These are phyloP conservation scores for Drosophila watanabei DNA, from an alignment of 1,140 invertebrate genomes.

Conservation along the genomic window DNA sequence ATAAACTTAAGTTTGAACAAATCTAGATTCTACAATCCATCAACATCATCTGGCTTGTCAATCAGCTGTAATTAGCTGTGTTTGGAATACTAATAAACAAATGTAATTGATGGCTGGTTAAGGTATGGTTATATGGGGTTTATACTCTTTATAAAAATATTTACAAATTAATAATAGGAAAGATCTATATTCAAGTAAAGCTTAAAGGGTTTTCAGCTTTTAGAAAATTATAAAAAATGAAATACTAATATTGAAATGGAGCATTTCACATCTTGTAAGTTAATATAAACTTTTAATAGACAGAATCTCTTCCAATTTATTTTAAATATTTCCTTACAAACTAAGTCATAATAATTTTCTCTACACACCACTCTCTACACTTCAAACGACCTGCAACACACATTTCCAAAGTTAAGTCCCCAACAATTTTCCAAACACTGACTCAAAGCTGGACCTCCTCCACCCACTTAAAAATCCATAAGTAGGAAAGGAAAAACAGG, in stretches of 20 bases:
- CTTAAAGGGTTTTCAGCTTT: background rate
- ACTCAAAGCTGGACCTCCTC: constrained; percentile 18
- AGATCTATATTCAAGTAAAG: background rate
- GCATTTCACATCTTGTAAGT: rapidly evolving
- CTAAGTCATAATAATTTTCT: background rate
- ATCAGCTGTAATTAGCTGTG: constrained; percentile 32
- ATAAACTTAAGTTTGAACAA: constrained; percentile 29
- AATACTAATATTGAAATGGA: background rate
- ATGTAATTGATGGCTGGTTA: background rate
- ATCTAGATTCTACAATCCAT: constrained; percentile 19
- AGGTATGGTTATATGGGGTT: too few relatives aligned
- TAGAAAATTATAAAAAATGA: background rate
- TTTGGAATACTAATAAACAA: background rate
- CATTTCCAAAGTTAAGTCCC: background rate
- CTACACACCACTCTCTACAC: background rate
- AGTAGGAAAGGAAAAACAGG: background rate
- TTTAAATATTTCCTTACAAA: background rate
- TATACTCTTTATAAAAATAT: background rate
- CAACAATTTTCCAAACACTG: constrained; percentile 12
- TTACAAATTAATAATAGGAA: background rate
- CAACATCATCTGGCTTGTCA: constrained; percentile 25
- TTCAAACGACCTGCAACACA: background rate
- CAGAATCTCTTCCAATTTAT: background rate
- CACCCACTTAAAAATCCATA: constrained; percentile 1
- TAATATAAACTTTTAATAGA: too few relatives aligned